Base-by-base conservation (phyloP, 92 coral and sea anemone genomes). In the Isaurus tuberculatus region DNA sequence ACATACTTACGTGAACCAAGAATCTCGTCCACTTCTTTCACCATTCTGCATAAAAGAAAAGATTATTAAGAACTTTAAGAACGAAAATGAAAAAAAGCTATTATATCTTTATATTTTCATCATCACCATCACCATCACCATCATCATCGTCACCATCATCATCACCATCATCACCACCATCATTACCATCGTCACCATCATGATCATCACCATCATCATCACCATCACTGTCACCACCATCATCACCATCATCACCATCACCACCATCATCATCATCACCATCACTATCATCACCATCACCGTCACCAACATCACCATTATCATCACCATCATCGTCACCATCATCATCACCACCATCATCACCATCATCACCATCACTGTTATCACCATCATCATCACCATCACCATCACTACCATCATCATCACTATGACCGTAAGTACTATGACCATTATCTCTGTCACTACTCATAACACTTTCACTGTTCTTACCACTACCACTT, bases 1-100 rank as follows among this genome's bases (percentile, higher is more conserved):
- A 90, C 88, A 55, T 19, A 69, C 33, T 83, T 83, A 36, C 81
- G 86, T 0, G 84, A 71, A 1, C 91, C 91, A 36, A 94, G 74
- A 22, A 86, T 74, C 17, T 82, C 87, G 57, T 89, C 83, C 43
- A 83, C 89, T 70, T 94, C 98, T 58, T 89, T 84, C 5, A 79
- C 80, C 48, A 92, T 64, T 83, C 98, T 93, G 61, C 14, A 78
- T 9, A 10, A 13, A 40, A 72, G 23, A 26, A 36, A 2, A 8
- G 0, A 17, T 11, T 0, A 17, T 36, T 8, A 69, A n/a, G n/a
- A n/a, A n/a, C n/a, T n/a, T n/a, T 33, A 15, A 8, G 32, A 17
- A 29, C 8, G 37, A 70, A 64, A 26, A 8, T 64, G n/a, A 26
- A 9, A 20, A 26, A 1, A 3, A 28, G 4, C 36, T 11, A 6